phyloP scores from a whole-genome alignment of 2,888 invertebrate species.

The Apantesis nais region DNA sequence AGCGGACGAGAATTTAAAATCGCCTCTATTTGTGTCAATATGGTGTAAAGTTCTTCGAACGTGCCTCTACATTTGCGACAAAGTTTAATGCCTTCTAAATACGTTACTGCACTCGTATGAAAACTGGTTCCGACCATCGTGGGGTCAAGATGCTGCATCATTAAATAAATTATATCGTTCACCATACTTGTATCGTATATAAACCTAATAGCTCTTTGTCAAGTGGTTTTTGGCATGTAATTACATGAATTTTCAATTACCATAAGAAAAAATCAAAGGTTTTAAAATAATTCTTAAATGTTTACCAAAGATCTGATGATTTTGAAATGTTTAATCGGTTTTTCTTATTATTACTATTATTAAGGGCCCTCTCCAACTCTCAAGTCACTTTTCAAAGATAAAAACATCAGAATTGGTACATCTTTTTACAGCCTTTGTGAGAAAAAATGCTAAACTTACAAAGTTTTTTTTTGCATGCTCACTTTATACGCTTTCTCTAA shows the following conservation, averaged over 20 bases:
- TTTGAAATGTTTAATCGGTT: no score
- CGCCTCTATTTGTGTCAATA: no score
- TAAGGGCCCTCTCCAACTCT: no score
- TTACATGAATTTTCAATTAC: not conserved
- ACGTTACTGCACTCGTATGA: slow-evolving; percentile 13
- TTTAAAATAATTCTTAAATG: no score
- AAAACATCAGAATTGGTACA: no score
- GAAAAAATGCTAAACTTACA: not conserved
- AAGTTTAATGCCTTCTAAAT: slow-evolving; percentile 22
- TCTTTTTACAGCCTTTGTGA: no score
- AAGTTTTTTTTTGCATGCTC: not conserved
- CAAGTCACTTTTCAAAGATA: no score
- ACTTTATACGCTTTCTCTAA: not conserved
- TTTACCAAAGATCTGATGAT: no score
- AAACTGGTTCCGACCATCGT: slow-evolving; percentile 43
- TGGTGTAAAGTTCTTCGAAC: no score
- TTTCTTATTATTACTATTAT: no score
- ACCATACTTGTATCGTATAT: slow-evolving; percentile 14
- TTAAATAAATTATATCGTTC: slow-evolving; percentile 20
- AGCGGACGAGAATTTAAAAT: no score
- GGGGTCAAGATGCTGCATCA: slow-evolving; percentile 47
- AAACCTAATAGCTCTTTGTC: not conserved
- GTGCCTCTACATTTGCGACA: not conserved
- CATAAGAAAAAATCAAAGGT: no score
- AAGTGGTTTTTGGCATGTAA: not conserved